These are phyloP conservation scores for Astropecten irregularis DNA, from an alignment of 53 echinoderm and acorn worm genomes.

Conservation along the genomic window DNA sequence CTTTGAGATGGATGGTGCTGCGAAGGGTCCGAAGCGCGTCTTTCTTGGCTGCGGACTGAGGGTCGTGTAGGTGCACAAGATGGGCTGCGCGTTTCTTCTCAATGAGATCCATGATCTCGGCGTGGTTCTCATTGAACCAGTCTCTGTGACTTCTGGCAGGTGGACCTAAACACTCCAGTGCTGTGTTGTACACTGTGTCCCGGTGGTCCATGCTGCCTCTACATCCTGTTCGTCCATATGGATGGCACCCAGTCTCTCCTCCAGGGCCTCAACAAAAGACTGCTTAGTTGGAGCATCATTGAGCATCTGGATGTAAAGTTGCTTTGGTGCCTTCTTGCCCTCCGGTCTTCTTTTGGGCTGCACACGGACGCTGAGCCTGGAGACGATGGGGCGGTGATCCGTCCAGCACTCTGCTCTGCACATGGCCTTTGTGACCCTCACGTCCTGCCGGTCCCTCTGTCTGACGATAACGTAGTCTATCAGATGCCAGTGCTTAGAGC, in stretches of 20 bases:
- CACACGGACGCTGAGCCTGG: conserved; percentile 34
- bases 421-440: conserved; percentile 22
- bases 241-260: too few species aligned
- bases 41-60: not conserved
- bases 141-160: not conserved
- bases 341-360: not conserved
- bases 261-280: too few species aligned
- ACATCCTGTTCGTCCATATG: too few species aligned
- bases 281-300: too few species aligned
- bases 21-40: not conserved
- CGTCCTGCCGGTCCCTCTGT: conserved; percentile 21
- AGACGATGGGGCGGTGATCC: conserved; percentile 19
- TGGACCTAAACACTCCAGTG: not conserved
- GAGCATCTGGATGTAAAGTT: too few species aligned
- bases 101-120: not conserved
- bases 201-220: too few species aligned
- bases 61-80: not conserved
- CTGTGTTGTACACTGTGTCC: not conserved
- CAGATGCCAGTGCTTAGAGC: conserved; percentile 54
- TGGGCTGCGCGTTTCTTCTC: not conserved
- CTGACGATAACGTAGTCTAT: conserved; percentile 40
- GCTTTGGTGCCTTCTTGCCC: not conserved
- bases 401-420: too few species aligned
- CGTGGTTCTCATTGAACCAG: too few species aligned
- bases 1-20: not conserved